Evolutionary conservation across 2,797 vertebrate species (phyloP), one percentile per base, ranked within the genome.

Genomic region (Nasua narica): DNA sequence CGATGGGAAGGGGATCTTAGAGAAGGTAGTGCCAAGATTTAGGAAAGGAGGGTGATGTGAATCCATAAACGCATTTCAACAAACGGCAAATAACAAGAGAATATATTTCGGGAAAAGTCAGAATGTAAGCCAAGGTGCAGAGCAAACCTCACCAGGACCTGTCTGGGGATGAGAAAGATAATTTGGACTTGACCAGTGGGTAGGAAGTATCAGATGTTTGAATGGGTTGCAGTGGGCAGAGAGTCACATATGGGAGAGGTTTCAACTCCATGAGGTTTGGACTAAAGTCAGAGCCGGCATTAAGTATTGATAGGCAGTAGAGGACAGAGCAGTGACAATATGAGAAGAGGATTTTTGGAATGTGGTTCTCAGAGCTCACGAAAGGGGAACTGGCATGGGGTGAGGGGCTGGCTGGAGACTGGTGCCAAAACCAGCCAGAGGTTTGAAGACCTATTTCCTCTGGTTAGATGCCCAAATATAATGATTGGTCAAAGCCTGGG

Each of bases 401-500:
- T 18, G 27, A 15, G 15, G 18, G 18, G 0, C 25, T 90, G 87
- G 37, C 35, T 92, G 94, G 37, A 94, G 48, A 79, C 50, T 6
- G 25, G 3, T 81, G 23, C 10, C 56, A 67, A 83, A 95, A 69
- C 79, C 52, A 52, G n/a, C 46, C 48, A 89, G 69, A 85, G 43
- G 48, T 77, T 25, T 54, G 48, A 90, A 87, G 93, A 87, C 40
- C 89, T 65, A 72, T 12, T 90, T 14, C 82, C 90, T 54, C 54
- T 46, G 60, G 46, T 67, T 89, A 94, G 67, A 72, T 46, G 72
- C 52, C 94, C 83, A 95, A 90, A 93, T 93, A 94, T 84, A 79
- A 67, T 52, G 52, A 2, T 8, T 8, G 29, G 19, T 14, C 16
- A 50, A 90, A 74, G 70, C 9, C 77, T 72, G 10, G 12, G 69